Evolutionary conservation across 1,140 invertebrate genomes (phyloP).

Genomic region (Triops longicaudatus): DNA sequence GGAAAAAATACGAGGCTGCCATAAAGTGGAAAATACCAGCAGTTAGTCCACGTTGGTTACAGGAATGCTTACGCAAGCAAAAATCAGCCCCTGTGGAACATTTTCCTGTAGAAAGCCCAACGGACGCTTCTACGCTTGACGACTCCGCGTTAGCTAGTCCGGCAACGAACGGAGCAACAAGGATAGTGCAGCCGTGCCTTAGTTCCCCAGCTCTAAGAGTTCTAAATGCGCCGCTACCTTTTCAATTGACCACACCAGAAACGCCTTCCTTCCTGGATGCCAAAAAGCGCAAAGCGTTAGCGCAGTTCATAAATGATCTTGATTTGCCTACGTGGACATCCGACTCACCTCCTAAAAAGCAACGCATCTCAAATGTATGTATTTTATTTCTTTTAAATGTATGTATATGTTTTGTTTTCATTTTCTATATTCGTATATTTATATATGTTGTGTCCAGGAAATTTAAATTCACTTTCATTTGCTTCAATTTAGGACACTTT

Average conservation of each 20-base stretch:
- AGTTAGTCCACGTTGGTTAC: slow-evolving; percentile 64
- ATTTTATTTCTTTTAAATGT: not conserved
- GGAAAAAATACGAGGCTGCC: slow-evolving; percentile 73
- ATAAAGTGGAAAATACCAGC: slow-evolving; percentile 73
- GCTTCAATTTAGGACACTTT: not conserved
- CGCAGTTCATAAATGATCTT: not conserved
- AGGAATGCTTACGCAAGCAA: slow-evolving; percentile 53
- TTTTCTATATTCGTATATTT: too few relatives aligned
- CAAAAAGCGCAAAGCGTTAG: not conserved
- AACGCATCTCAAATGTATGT: not conserved
- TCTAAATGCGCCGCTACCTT: not conserved
- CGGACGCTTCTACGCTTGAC: not conserved
- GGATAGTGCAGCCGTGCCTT: not conserved
- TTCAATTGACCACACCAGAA: not conserved
- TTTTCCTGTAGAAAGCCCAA: not conserved
- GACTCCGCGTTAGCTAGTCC: not conserved
- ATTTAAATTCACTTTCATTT: not conserved
- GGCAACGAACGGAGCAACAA: not conserved
- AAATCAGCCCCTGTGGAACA: slow-evolving; percentile 33
- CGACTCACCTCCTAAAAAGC: not conserved
- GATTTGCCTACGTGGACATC: not conserved
- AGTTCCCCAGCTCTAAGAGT: not conserved
- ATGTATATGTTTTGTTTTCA: too few relatives aligned
- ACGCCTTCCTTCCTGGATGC: not conserved
- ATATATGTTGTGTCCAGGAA: too few relatives aligned